These are phyloP conservation scores for Chondrosia reniformis DNA, from an alignment of 37 sponge, comb jelly and placozoan species.

Conservation along the genomic window DNA sequence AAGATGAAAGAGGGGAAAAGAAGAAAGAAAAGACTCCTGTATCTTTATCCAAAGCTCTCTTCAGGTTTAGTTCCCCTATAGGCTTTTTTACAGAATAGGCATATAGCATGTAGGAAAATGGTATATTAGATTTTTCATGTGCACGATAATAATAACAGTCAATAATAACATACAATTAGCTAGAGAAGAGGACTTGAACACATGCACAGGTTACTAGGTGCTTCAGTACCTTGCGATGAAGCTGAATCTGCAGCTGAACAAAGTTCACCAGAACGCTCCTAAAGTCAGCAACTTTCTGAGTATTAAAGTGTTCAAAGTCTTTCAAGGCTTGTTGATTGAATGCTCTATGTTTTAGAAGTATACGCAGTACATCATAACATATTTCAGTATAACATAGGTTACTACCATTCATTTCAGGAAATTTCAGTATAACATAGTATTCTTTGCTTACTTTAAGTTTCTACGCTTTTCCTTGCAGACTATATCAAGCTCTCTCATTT, in stretches of 20 bases:
- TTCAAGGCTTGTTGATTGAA: constrained; percentile 55
- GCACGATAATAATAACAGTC: background rate
- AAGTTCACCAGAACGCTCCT: constrained; percentile 69
- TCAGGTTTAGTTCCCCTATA: no score
- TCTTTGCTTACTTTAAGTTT: background rate
- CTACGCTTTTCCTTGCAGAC: background rate
- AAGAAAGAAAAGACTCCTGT: no score
- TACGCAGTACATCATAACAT: background rate
- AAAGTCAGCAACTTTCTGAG: constrained; percentile 72
- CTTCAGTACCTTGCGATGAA: constrained; percentile 61
- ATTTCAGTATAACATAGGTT: background rate
- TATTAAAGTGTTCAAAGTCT: constrained; percentile 62
- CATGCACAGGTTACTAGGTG: background rate
- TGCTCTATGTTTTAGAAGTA: constrained; percentile 25
- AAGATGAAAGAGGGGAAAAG: no score
- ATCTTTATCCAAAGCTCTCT: no score
- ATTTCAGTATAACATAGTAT: background rate
- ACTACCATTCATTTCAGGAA: background rate
- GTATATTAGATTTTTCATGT: no score
- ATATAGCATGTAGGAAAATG: no score
- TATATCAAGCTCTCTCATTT: background rate
- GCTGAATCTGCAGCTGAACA: constrained; percentile 66
- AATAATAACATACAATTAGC: background rate
- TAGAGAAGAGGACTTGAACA: background rate
- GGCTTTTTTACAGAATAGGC: no score